Evolutionary conservation across 1,140 invertebrate genomes (phyloP).

Genomic region (Hyles euphorbiae): DNA sequence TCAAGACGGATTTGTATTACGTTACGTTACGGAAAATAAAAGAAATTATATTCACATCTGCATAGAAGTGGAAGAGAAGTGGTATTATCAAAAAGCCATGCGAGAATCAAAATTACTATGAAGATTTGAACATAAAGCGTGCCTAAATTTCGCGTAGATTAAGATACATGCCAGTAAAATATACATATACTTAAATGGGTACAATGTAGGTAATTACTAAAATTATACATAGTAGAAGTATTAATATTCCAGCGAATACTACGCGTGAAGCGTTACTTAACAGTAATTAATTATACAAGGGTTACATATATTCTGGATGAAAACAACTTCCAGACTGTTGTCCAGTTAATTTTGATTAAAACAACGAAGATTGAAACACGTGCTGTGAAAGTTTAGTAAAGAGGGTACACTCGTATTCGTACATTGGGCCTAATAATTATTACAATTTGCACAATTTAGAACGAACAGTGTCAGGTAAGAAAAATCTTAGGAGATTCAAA

Average conservation of each 20-base stretch:
- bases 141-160: slow-evolving; percentile 42
- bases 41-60: slow-evolving; percentile 12
- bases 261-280: slow-evolving; percentile 71
- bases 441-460: slow-evolving; percentile 15
- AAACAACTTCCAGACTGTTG: slow-evolving; percentile 55
- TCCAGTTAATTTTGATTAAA: slow-evolving; percentile 27
- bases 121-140: slow-evolving; percentile 4
- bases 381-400: slow-evolving; percentile 9
- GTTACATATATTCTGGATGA: slow-evolving; percentile 49
- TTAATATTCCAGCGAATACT: slow-evolving; percentile 67
- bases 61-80: background rate
- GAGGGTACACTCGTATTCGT: slow-evolving; percentile 7
- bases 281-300: slow-evolving; percentile 57
- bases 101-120: slow-evolving; percentile 41
- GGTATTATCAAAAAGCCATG: slow-evolving; percentile 58
- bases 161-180: slow-evolving; percentile 66
- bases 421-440: slow-evolving; percentile 15
- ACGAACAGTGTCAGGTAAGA: slow-evolving; percentile 21
- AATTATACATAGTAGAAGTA: slow-evolving; percentile 71
- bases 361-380: slow-evolving; percentile 15
- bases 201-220: slow-evolving; percentile 69
- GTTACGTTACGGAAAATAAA: slow-evolving; percentile 39
- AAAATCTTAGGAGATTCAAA: slow-evolving; percentile 36
- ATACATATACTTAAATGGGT: slow-evolving; percentile 66
- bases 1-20: slow-evolving; percentile 57